Evolutionary conservation across 1,140 invertebrate genomes (phyloP).

Genomic region (Eumeta japonica): DNA sequence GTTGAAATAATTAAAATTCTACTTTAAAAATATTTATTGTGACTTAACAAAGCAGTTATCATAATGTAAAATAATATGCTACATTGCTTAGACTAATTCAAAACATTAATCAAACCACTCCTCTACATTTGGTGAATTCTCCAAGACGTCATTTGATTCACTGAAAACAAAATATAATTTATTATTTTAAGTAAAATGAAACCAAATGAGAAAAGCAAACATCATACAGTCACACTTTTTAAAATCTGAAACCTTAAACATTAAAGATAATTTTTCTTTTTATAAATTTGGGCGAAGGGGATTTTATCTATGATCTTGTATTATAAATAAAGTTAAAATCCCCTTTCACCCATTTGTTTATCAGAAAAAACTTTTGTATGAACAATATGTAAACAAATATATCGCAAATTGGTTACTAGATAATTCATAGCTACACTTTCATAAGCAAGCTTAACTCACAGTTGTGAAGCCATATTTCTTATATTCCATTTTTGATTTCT

Average conservation of each 20-base stretch:
- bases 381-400: too few species aligned
- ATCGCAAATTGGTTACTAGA: too few species aligned
- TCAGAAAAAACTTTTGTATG: too few species aligned
- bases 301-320: too few species aligned
- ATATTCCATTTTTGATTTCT: too few species aligned
- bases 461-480: too few species aligned
- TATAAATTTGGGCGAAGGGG: too few species aligned
- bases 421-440: too few species aligned
- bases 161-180: conserved; percentile 56
- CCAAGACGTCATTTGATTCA: conserved; percentile 77
- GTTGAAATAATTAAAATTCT: neutral
- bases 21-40: neutral
- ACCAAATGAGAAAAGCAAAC: conserved; percentile 2
- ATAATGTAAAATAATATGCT: neutral
- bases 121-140: conserved; percentile 67
- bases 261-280: conserved; percentile 6
- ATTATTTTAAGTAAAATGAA: conserved; percentile 9
- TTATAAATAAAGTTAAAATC: too few species aligned
- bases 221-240: neutral
- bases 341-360: too few species aligned
- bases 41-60: neutral
- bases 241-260: neutral
- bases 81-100: neutral
- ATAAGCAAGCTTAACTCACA: too few species aligned
- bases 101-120: conserved; percentile 55